A percentile compares a stretch with the other conserved stretches of the same genome.
phyloP scores from a whole-genome alignment of 2,888 invertebrate genomes.

The Willowsia nigromaculata region DNA sequence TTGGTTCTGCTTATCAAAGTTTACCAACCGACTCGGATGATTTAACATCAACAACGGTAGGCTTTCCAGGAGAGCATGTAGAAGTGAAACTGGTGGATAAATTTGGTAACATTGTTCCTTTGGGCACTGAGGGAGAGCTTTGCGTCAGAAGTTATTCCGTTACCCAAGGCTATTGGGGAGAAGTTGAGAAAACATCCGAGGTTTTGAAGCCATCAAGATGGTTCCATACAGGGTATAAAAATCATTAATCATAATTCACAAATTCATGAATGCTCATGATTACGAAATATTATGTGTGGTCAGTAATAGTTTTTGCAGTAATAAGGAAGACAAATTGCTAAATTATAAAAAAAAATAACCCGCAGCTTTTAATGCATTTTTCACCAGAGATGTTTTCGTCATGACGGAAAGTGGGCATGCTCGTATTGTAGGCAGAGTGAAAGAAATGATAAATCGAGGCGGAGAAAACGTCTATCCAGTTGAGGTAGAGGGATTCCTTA shows the following conservation, averaged over 20 bases:
- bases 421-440: slow-evolving; percentile 82
- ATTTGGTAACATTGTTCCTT: slow-evolving; percentile 80
- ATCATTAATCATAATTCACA: not conserved
- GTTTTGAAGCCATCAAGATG: slow-evolving; percentile 81
- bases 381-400: slow-evolving; percentile 72
- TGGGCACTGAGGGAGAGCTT: slow-evolving; percentile 81
- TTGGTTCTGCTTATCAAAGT: slow-evolving; percentile 82
- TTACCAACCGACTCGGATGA: slow-evolving; percentile 80
- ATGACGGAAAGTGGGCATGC: slow-evolving; percentile 81
- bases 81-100: slow-evolving; percentile 80
- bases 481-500: slow-evolving; percentile 82
- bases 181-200: slow-evolving; percentile 82
- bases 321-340: not conserved
- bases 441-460: slow-evolving; percentile 82
- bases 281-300: slow-evolving; percentile 2
- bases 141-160: slow-evolving; percentile 82
- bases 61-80: slow-evolving; percentile 68
- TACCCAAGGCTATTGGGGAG: slow-evolving; percentile 83
- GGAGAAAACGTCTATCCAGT: slow-evolving; percentile 83
- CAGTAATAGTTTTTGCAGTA: not conserved
- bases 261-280: not conserved
- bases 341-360: not conserved
- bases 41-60: slow-evolving; percentile 81
- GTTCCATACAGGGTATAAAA: slow-evolving; percentile 82
- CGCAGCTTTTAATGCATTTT: too few relatives aligned